These are phyloP conservation scores for Urophycis tenuis DNA, from an alignment of 2,797 vertebrate species.

Conservation along the genomic window DNA sequence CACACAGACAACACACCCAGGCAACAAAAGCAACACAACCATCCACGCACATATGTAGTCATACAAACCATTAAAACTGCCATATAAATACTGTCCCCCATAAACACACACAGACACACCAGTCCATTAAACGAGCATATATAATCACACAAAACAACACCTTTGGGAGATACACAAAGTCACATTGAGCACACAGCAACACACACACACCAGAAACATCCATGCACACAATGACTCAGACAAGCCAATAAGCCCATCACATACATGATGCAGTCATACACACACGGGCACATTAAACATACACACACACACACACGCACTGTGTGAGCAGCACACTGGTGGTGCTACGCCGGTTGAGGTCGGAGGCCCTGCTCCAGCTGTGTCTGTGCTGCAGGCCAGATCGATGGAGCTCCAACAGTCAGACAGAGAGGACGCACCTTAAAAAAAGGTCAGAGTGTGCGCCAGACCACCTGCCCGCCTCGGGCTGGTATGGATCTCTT, in stretches of 20 bases:
- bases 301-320: neutral
- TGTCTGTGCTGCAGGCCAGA: conserved; percentile 26
- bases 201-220: too few relatives aligned
- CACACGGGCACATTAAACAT: neutral
- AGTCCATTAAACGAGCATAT: too few relatives aligned
- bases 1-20: neutral
- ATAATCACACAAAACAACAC: too few relatives aligned
- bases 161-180: neutral
- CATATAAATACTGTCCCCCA: neutral
- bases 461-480: conserved; percentile 15
- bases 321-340: neutral
- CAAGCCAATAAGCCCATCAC: neutral
- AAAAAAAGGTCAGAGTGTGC: conserved; percentile 38
- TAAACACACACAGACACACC: neutral
- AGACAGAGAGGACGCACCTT: conserved; percentile 22
- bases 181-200: neutral
- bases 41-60: neutral
- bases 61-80: neutral
- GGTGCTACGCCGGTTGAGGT: neutral
- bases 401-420: conserved; percentile 33
- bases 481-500: conserved; percentile 8
- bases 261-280: neutral
- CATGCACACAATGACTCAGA: neutral
- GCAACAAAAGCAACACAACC: neutral
- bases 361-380: neutral